Percentiles rank a stretch among this genome's conserved stretches.
phyloP scores from a whole-genome alignment of 2,888 invertebrate genomes.

The Mimachlamys varia region DNA sequence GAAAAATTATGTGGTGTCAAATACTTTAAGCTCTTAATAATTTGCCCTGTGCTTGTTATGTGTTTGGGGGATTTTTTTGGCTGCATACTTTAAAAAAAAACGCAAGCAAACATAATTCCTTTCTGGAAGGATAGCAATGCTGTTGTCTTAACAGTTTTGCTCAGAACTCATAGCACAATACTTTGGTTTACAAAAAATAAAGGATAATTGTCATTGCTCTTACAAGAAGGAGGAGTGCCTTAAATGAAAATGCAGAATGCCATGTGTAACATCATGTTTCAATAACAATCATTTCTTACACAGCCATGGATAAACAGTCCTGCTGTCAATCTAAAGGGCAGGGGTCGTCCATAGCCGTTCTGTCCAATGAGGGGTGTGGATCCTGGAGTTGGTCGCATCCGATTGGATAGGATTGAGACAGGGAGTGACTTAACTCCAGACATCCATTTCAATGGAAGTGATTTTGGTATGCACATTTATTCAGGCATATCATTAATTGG shows the following conservation, averaged over 20 bases:
- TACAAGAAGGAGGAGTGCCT: background rate
- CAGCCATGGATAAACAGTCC: background rate
- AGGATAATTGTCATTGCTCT: background rate
- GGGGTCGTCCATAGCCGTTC: background rate
- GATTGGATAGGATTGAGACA: background rate
- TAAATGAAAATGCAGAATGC: background rate
- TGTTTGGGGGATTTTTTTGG: too few relatives aligned
- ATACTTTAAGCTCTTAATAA: too few relatives aligned
- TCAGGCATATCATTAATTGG: background rate
- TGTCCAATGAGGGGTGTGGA: background rate
- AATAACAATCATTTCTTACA: conserved; percentile 10
- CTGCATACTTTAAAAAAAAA: too few relatives aligned
- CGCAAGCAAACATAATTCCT: too few relatives aligned
- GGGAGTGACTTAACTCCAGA: conserved; percentile 4
- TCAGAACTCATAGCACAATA: background rate
- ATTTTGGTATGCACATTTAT: background rate
- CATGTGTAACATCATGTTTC: background rate
- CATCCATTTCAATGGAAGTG: conserved; percentile 23
- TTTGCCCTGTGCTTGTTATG: too few relatives aligned
- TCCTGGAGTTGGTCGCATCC: background rate
- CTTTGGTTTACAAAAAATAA: background rate
- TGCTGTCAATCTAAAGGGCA: background rate
- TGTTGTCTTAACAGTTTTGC: too few relatives aligned
- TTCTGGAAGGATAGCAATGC: too few relatives aligned
- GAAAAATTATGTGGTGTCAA: too few relatives aligned